A percentile compares a stretch with the other conserved stretches of the same genome.
Evolutionary conservation across 2,797 vertebrate species (phyloP).

Genomic region (Bucorvus abyssinicus): DNA sequence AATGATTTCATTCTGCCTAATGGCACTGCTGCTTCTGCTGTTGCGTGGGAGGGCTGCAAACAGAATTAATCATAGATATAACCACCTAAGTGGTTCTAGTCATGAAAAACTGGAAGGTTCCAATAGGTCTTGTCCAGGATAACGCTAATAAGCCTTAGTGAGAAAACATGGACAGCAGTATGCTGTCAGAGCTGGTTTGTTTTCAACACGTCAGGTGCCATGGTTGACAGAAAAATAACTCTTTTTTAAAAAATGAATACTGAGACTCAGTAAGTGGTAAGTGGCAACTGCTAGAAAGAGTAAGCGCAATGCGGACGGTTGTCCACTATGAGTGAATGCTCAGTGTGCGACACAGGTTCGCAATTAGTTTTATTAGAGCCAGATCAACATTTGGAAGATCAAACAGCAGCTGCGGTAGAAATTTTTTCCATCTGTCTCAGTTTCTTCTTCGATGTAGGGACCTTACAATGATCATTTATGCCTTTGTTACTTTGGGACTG

Average conservation of each 20-base stretch:
- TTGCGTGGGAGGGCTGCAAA: not conserved
- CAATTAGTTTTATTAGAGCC: constrained; percentile 68
- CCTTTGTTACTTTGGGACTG: constrained; percentile 47
- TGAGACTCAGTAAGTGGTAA: not conserved
- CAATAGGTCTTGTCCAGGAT: not conserved
- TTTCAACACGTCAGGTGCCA: not conserved
- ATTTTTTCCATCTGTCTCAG: constrained; percentile 62
- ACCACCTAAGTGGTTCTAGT: not conserved
- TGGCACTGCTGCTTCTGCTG: not conserved
- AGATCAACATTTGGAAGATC: constrained; percentile 70
- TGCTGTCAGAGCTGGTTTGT: not conserved
- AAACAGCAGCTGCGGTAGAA: constrained; percentile 64
- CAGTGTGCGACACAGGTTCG: constrained; percentile 60
- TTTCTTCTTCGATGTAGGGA: constrained; percentile 62
- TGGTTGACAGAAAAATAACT: not conserved
- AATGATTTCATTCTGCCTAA: not conserved
- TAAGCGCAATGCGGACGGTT: not conserved
- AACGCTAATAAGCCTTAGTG: not conserved
- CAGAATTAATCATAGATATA: not conserved
- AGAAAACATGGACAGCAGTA: not conserved
- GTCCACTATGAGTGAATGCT: not conserved
- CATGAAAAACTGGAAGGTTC: not conserved
- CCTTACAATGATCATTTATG: constrained; percentile 53
- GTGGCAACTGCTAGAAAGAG: not conserved
- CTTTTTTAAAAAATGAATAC: not conserved